Percentiles rank a stretch among this genome's conserved stretches.
phyloP scores from a whole-genome alignment of 2,888 invertebrate species.

The Anagyrus pseudococci region DNA sequence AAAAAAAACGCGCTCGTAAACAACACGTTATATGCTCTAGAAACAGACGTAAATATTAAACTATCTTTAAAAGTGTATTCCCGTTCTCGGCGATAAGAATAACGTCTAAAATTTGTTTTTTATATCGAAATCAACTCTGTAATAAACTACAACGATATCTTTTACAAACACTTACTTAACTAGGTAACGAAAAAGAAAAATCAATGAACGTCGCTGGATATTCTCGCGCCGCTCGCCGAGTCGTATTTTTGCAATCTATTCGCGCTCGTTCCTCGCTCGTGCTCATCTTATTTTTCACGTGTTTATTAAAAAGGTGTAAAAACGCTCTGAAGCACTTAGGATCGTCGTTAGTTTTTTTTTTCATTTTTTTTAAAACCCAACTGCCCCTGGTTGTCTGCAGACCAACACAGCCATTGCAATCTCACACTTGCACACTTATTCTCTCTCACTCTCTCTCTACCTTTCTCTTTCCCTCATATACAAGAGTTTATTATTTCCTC shows the following conservation, averaged over 20 bases:
- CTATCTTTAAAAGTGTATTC: too few species aligned
- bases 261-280: not conserved
- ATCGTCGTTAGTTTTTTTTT: conserved; percentile 30
- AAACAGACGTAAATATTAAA: too few species aligned
- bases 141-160: too few species aligned
- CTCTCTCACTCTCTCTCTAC: not conserved
- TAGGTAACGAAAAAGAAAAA: too few species aligned
- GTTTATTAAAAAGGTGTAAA: conserved; percentile 39
- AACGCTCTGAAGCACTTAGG: conserved; percentile 39
- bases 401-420: conserved; percentile 1
- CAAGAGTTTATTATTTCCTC: too few species aligned
- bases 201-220: too few species aligned
- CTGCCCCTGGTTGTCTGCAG: not conserved
- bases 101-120: not conserved
- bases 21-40: too few species aligned
- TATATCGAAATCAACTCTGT: not conserved
- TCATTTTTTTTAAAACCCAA: conserved; percentile 2
- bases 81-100: too few species aligned
- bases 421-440: conserved; percentile 6
- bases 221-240: too few species aligned
- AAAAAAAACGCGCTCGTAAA: too few species aligned
- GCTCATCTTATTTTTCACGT: conserved; percentile 3
- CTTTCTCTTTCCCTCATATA: too few species aligned
- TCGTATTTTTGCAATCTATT: not conserved
- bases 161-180: too few species aligned